These are phyloP conservation scores for Drosophila nr. perissopoda DNA, from an alignment of 2,888 invertebrate species.

Conservation along the genomic window DNA sequence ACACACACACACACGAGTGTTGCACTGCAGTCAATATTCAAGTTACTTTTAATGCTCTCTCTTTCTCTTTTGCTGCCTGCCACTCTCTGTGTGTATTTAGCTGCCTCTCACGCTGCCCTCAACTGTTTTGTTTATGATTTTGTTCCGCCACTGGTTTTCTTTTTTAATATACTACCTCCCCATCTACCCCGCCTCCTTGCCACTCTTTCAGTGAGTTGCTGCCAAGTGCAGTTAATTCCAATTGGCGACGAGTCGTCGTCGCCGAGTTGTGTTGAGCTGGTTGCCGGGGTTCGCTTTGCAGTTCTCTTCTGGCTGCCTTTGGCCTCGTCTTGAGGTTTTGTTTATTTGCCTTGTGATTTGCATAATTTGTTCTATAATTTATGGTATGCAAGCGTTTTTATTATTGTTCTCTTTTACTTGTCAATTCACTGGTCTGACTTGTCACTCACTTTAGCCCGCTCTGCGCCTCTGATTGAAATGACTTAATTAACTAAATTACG, in stretches of 20 bases:
- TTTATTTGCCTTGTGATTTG: constrained; percentile 76
- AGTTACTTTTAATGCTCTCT: constrained; percentile 25
- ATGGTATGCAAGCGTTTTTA: constrained; percentile 73
- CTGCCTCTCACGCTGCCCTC: constrained; percentile 15
- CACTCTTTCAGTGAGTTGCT: constrained; percentile 22
- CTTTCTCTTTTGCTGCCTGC: not conserved
- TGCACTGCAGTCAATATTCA: constrained; percentile 23
- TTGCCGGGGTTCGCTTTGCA: constrained; percentile 1
- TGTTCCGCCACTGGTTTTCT: constrained; percentile 59
- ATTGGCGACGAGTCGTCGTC: constrained; percentile 72
- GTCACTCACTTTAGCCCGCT: constrained; percentile 33
- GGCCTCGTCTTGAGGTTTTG: constrained; percentile 63
- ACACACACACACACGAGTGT: constrained; percentile 12
- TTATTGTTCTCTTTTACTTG: constrained; percentile 65
- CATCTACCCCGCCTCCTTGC: not conserved
- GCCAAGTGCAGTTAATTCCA: constrained; percentile 79
- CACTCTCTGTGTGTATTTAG: not conserved
- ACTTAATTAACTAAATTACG: constrained; percentile 84
- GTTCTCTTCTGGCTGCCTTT: constrained; percentile 30
- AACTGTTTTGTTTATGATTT: constrained; percentile 73
- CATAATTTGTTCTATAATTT: constrained; percentile 82
- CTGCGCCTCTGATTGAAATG: constrained; percentile 74
- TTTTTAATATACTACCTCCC: constrained; percentile 21
- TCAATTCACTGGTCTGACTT: constrained; percentile 60
- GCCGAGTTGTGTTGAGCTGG: constrained; percentile 28